Percentiles rank a stretch among this genome's conserved stretches.
Evolutionary conservation across 2,888 invertebrate genomes (phyloP).

Genomic region (Rhodophaea formosa): DNA sequence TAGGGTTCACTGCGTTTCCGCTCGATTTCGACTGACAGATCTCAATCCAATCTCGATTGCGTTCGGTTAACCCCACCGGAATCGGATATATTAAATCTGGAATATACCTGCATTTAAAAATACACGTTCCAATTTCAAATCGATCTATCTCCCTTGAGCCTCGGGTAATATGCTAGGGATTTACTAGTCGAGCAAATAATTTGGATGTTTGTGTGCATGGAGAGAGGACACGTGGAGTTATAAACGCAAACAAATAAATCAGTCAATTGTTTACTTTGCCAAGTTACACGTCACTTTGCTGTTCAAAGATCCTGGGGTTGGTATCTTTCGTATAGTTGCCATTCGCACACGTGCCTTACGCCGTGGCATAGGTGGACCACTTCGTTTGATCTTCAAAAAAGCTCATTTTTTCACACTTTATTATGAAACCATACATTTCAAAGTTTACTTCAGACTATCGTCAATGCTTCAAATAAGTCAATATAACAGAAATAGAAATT

Average conservation of each 20-base stretch:
- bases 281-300: too few species aligned
- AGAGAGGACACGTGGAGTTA: background rate
- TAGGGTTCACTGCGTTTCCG: conserved; percentile 14
- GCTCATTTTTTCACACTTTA: too few species aligned
- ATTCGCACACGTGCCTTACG: too few species aligned
- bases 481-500: too few species aligned
- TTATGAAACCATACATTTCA: too few species aligned
- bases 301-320: too few species aligned
- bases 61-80: conserved; percentile 16
- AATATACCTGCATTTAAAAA: conserved; percentile 4
- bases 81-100: conserved; percentile 13
- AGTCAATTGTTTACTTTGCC: too few species aligned
- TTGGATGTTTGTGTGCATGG: background rate
- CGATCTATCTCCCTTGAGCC: background rate
- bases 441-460: too few species aligned
- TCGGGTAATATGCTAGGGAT: background rate
- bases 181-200: background rate
- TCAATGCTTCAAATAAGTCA: too few species aligned
- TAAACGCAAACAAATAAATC: background rate
- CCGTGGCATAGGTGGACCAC: too few species aligned
- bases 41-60: conserved; percentile 17
- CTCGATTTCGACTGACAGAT: conserved; percentile 17
- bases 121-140: conserved; percentile 2
- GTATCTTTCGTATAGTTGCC: too few species aligned
- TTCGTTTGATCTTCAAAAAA: too few species aligned